phyloP scores from a whole-genome alignment of 1,140 invertebrate genomes.

The Tigriopus japonicus region DNA sequence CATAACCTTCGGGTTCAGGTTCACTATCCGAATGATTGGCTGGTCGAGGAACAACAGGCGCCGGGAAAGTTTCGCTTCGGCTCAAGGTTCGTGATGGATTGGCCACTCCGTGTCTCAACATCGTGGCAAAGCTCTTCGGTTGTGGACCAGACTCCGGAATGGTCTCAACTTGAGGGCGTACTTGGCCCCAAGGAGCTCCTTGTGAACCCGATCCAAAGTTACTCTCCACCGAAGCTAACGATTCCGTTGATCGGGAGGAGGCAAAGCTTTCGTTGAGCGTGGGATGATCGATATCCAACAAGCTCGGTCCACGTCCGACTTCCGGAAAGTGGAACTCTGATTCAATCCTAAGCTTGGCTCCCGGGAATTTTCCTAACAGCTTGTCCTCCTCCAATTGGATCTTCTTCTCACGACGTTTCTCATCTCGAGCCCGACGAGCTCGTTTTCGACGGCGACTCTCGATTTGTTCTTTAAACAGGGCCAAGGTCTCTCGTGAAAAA shows the following conservation, averaged over 20 bases:
- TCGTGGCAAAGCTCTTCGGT: not conserved
- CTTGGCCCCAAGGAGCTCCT: not conserved
- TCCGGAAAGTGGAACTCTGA: conserved; percentile 11
- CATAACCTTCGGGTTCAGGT: not conserved
- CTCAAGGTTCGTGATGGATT: not conserved
- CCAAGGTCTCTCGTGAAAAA: not conserved
- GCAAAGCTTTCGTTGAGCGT: not conserved
- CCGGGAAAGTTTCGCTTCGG: too few species aligned
- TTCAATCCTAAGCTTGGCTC: conserved; percentile 7
- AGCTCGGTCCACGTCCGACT: not conserved
- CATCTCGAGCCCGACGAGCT: not conserved
- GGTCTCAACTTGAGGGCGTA: too few species aligned
- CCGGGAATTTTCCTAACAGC: conserved; percentile 5
- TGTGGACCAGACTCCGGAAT: too few species aligned
- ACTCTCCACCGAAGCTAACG: not conserved
- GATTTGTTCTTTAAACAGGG: not conserved
- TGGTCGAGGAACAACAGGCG: too few species aligned
- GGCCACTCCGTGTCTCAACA: not conserved
- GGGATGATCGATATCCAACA: not conserved
- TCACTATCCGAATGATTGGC: not conserved
- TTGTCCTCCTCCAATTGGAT: conserved; percentile 10
- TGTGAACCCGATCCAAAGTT: not conserved
- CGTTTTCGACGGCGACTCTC: not conserved
- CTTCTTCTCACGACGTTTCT: conserved; percentile 2
- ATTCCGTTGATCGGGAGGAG: not conserved